Base-by-base conservation (phyloP, 2,113 vertebrate genomes). In the Lucifuga dentata region DNA sequence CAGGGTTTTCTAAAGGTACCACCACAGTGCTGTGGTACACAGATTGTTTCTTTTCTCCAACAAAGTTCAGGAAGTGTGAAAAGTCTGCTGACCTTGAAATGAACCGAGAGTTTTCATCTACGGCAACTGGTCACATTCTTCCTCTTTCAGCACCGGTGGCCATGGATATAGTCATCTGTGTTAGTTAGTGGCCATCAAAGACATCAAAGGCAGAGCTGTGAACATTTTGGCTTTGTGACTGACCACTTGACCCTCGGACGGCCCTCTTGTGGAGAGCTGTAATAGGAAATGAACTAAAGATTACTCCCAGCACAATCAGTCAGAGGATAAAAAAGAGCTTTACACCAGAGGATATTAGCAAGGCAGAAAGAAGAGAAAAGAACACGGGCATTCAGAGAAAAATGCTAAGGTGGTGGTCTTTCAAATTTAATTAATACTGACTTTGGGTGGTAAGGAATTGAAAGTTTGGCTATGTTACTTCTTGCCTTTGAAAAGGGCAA, bases 271-370 rank as follows among this genome's bases (percentile, higher is more conserved):
- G 51, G 43, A 77, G 61, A 63, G 41, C 24, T 39, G 38, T 32
- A 56, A 67, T 84, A 89, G 89, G 90, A 91, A 91, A 92, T 91
- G 46, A 87, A 87, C 68, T 87, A 5, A 82, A 81, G 88, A 89
- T 90, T 86, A 86, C 80, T 80, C 61, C 8, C 10, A 35, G 20
- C 68, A 71, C 71, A 67, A 67, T 83, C 67, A 75, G 71, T 68
- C 68, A 58, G 26, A n/a, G 67, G 59, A 71, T 79, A 48, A 73
- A 75, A 78, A 72, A 23, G 20, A 50, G 63, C 49, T 82, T 80
- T 41, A 36, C 72, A 78, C 26, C 29, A 32, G 44, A 81, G 85
- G 80, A 71, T 81, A 81, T 86, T 81, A 86, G 71, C 52, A 59
- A 63, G 77, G 63, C 49, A 20, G 55, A 35, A 49, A 61, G 11